Base-by-base conservation (phyloP, 35 echinoderm and acorn worm genomes). In the Eucidaris tribuloides region DNA sequence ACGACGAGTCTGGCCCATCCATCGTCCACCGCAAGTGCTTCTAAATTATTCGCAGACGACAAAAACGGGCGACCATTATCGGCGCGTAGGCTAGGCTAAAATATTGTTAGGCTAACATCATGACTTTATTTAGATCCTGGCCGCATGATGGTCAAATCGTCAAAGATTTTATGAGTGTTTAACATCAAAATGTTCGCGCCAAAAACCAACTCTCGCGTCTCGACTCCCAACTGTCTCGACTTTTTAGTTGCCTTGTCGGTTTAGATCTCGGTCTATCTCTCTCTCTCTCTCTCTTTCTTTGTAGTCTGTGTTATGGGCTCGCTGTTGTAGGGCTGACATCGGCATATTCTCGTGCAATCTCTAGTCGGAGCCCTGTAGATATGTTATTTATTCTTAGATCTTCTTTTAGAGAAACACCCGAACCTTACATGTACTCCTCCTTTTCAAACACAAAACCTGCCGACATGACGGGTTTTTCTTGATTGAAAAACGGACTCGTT, bases 11-110 rank as follows among this genome's bases (percentile, higher is more conserved):
- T 30, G 93, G 93, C 27, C 82, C 62, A 39, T 91, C 83, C 86
- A 96, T 96, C 65, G 54, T 96, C 56, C 78, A 87, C 46, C 62
- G 68, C 27, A 96, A 96, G 77, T 96, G 93, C 79, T 89, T 96
- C 84, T 84, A 83, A 86, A 84, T 27, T 13, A 25, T 40, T 72
- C 40, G 66, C 66, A 72, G 43, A 52, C 9, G 7, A 72, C 66
- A 32, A 43, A 72, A 40, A 72, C 43, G 66, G 66, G 37, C 40
- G 7, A 32, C 23, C 66, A 11, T 52, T 72, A 41, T 72, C 28
- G 66, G 66, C 66, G 66, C 66, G 66, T n/a, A 72, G 66, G 66
- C 66, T 72, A 72, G 66, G 66, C 48, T 11, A n/a, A n/a, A n/a
- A n/a, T n/a, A n/a, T n/a, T n/a, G n/a, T n/a, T n/a, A n/a, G n/a